Percentiles rank a stretch among this genome's conserved stretches.
phyloP scores from a whole-genome alignment of 2,888 invertebrate species.

The Caenorhabditis sulstoni region DNA sequence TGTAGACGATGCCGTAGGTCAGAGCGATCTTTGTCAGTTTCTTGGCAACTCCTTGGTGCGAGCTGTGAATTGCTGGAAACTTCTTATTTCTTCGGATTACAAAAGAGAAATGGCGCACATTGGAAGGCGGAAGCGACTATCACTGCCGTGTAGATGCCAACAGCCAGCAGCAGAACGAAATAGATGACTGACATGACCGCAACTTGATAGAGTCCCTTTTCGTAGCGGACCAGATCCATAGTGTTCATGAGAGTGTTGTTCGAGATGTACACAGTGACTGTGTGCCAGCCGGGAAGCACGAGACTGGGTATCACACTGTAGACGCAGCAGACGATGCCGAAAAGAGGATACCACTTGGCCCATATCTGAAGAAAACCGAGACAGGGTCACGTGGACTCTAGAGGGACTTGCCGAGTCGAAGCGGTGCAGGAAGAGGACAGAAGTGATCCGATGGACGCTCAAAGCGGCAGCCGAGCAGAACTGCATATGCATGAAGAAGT shows the following conservation, averaged over 20 bases:
- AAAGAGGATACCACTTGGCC: neutral
- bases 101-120: no score
- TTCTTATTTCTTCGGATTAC: no score
- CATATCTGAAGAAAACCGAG: neutral
- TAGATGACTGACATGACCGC: neutral
- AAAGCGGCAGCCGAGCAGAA: conserved; percentile 21
- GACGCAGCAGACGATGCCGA: neutral
- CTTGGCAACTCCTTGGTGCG: neutral
- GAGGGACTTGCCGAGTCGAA: conserved; percentile 16
- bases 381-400: no score
- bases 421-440: neutral
- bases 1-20: conserved; percentile 18
- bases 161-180: neutral
- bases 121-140: neutral
- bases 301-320: neutral
- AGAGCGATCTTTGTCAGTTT: conserved; percentile 23
- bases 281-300: neutral
- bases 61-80: no score
- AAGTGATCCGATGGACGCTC: conserved; percentile 27
- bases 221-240: no score
- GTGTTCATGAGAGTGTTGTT: neutral
- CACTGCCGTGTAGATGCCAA: neutral
- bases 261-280: neutral
- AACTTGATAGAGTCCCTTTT: neutral
- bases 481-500: conserved; percentile 44